Base-by-base conservation (phyloP, 1,140 invertebrate genomes). In the Drosophila miranda region DNA sequence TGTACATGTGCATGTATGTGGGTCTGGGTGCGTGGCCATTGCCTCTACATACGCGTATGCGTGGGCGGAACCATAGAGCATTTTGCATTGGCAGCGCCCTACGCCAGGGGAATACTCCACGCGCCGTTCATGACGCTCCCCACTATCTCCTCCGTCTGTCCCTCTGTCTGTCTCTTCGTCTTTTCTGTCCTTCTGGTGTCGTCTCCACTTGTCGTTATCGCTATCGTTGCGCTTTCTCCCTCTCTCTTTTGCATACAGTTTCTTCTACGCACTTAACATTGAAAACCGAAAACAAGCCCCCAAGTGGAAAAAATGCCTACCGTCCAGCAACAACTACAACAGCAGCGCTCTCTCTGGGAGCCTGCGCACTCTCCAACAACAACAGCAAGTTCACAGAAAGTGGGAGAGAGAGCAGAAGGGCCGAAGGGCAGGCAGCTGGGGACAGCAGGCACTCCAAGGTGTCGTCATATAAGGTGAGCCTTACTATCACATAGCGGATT, bases 211-310 rank as follows among this genome's bases (percentile, higher is more conserved):
- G 50, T 42, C 64, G 62, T 68, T 68, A 68, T 68, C 44, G 64
- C 26, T 42, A 61, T 68, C 57, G 76, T 51, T 76, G 73, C 63
- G 63, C 42, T 48, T 19, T 43, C 58, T 44, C 38, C 50, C 13
- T 58, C 9, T 16, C 48, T 53, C 56, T 57, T 49, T 67, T 48
- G 46, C 48, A 58, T 70, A 69, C 66, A 51, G 64, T 79, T 63
- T 55, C 80, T 79, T 57, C 68, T 56, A 73, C 82, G 69, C 77
- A 86, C 81, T 86, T 84, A 84, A 84, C 81, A 84, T 84, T 86
- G 81, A 86, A 86, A 86, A 86, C 69, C 74, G 81, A 86, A 86
- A 87, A 87, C 81, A 86, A 87, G 82, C 81, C 81, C 77, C 81
- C 78, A 78, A 86, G 77, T 67, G 77, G 67, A 62, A 64, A 58